phyloP scores from a whole-genome alignment of 2,888 invertebrate species.

The Trissolcus brochymenae region DNA sequence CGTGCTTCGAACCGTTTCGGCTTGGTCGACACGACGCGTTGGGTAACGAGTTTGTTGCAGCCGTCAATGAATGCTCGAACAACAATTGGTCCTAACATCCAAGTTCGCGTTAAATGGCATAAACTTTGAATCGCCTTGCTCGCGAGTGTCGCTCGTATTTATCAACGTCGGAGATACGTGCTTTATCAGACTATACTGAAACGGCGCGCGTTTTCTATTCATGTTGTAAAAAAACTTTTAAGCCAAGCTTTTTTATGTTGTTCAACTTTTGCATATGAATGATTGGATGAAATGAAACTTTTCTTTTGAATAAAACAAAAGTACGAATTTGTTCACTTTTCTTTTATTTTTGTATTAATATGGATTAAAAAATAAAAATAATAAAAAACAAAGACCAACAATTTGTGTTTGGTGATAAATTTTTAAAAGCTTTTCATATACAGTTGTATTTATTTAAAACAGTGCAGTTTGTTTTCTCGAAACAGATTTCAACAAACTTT shows the following conservation, averaged over 20 bases:
- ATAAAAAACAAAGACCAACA: too few species aligned
- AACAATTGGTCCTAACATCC: too few species aligned
- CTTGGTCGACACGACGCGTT: not conserved
- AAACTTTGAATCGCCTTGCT: constrained; percentile 14
- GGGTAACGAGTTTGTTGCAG: constrained; percentile 21
- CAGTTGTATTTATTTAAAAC: too few species aligned
- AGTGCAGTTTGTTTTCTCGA: too few species aligned
- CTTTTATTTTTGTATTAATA: too few species aligned
- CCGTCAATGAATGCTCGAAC: constrained; percentile 21
- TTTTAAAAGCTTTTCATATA: too few species aligned
- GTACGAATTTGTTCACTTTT: not conserved
- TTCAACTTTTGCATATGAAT: constrained; percentile 42
- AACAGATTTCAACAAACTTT: too few species aligned
- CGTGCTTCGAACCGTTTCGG: constrained; percentile 2
- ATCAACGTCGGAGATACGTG: constrained; percentile 20
- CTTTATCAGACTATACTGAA: too few species aligned
- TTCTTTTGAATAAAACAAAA: constrained; percentile 1
- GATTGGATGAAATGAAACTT: constrained; percentile 35
- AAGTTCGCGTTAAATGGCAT: not conserved
- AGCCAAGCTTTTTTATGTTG: constrained; percentile 4
- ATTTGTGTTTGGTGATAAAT: too few species aligned
- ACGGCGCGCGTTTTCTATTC: too few species aligned
- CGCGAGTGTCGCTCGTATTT: constrained; percentile 11
- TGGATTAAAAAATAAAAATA: too few species aligned
- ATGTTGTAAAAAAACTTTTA: too few species aligned